phyloP scores from a whole-genome alignment of 2,797 vertebrate species.

The Glossophaga mutica region DNA sequence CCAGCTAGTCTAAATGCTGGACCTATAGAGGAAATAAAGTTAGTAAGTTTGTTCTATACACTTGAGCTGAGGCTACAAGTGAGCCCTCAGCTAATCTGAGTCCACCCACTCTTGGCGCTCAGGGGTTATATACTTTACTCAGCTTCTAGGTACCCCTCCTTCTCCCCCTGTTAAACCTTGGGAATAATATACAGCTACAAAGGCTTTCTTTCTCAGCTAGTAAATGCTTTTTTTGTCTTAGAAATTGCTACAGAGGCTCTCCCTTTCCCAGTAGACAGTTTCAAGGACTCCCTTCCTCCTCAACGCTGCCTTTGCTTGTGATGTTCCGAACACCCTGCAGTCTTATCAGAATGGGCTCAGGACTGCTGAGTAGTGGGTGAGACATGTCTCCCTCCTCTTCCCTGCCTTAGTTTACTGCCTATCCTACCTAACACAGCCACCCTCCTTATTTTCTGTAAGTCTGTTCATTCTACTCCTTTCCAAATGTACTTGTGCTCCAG shows the following conservation, averaged over 20 bases:
- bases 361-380: background rate
- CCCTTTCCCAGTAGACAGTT: background rate
- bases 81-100: background rate
- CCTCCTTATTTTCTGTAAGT: background rate
- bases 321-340: background rate
- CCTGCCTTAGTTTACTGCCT: background rate
- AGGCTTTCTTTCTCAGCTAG: background rate
- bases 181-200: background rate
- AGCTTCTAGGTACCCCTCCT: background rate
- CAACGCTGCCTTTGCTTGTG: background rate
- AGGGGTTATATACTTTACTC: background rate
- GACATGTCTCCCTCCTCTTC: background rate
- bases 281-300: background rate
- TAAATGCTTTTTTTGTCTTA: background rate
- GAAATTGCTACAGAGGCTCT: background rate
- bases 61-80: background rate
- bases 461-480: background rate
- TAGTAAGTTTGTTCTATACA: background rate
- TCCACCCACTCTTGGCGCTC: background rate
- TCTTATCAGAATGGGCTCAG: background rate
- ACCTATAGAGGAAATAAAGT: background rate
- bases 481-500: background rate
- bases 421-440: background rate
- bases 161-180: background rate
- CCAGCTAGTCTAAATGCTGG: background rate